Base-by-base conservation (phyloP, 2,888 invertebrate genomes). In the Graphium colonna region DNA sequence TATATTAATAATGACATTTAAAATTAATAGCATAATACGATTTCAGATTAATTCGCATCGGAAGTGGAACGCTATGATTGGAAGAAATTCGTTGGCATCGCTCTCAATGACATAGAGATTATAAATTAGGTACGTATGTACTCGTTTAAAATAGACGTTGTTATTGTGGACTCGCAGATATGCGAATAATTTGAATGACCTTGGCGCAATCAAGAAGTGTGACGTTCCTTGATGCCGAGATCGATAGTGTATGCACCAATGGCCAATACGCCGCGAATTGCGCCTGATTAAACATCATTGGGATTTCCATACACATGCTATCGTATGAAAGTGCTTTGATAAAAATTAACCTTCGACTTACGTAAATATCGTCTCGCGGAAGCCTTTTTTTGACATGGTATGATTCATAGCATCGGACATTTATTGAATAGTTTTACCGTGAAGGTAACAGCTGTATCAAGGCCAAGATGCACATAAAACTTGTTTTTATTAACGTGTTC, bases 171-270 rank as follows among this genome's bases (percentile, higher is more conserved):
- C 51, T 42, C 17, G 33, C 43, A 43, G n/a, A 45, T 50, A 44
- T 45, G 36, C 15, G 16, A 49, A 55, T 56, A 60, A 62, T 60
- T 60, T 50, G 42, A 58, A 63, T 71, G 69, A 71, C 77, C 75
- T 77, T 77, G 73, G 61, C 66, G 68, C 62, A 67, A 64, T 63
- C 71, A 71, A 67, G 68, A 68, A 68, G 64, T 71, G 65, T 67
- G 71, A 73, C 71, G 70, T 33, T 33, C 68, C 66, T 63, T 61
- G 63, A 64, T 63, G 63, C 51, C 50, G 56, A 65, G 62, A 67
- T 65, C 71, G 64, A 66, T 69, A 64, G 68, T 72, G 68, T 71
- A 67, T 66, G 65, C 62, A 63, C 64, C 59, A 63, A 62, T 61
- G 63, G 69, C 71, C 65, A 64, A 68, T 67, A 67, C 60, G 60